A percentile compares a stretch with the other conserved stretches of the same genome.
Evolutionary conservation across 2,797 vertebrate species (phyloP).

Genomic region (Sebastes minor): DNA sequence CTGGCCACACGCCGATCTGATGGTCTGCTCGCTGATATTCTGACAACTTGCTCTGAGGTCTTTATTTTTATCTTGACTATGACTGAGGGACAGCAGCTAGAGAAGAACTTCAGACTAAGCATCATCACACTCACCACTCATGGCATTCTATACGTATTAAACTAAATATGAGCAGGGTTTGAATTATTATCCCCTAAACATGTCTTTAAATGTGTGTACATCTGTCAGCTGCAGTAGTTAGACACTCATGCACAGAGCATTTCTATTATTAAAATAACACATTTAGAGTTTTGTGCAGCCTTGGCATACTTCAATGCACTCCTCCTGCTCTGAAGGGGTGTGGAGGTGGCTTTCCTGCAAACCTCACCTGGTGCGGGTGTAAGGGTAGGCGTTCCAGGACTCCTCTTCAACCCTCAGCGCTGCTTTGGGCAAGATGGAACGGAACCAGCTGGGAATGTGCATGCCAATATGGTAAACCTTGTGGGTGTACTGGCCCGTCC

Average conservation of each 20-base stretch:
- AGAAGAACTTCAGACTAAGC: neutral
- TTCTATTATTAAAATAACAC: neutral
- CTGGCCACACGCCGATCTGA: constrained; percentile 23
- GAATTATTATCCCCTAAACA: neutral
- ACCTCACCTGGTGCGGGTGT: constrained; percentile 91
- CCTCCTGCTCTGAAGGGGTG: constrained; percentile 11
- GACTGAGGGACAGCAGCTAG: neutral
- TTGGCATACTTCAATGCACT: constrained; percentile 9
- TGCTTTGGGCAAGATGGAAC: constrained; percentile 94
- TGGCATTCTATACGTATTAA: neutral
- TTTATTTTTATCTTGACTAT: constrained; percentile 7
- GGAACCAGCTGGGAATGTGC: constrained; percentile 99
- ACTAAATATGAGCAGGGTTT: neutral
- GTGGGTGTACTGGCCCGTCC: constrained; percentile 95
- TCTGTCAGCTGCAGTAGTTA: neutral
- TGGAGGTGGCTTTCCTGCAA: constrained; percentile 21
- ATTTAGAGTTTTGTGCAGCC: neutral
- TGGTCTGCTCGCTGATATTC: constrained; percentile 16
- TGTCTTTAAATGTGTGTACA: neutral
- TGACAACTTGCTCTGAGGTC: constrained; percentile 24
- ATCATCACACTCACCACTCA: neutral
- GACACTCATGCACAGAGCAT: neutral
- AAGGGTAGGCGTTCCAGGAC: constrained; percentile 96
- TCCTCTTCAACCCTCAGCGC: constrained; percentile 94
- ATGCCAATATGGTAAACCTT: constrained; percentile 99